Base-by-base conservation (phyloP, 2,797 vertebrate species). In the Lepilemur ruficaudatus region DNA sequence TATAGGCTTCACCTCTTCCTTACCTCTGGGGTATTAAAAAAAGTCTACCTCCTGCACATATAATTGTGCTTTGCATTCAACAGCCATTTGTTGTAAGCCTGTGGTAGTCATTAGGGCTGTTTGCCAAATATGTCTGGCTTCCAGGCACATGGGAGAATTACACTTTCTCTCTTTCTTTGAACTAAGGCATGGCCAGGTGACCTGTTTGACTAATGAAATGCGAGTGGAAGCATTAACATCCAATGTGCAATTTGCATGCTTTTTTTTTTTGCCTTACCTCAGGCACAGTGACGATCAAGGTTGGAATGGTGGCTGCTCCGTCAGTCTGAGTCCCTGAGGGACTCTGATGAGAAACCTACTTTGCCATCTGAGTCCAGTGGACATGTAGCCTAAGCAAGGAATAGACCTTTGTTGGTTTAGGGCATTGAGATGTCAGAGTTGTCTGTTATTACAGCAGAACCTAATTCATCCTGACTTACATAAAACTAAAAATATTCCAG, bases 51-150 rank as follows among this genome's bases (percentile, higher is more conserved):
- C 52, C 41, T 83, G 32, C 43, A 69, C 15, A 46, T 41, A 2
- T 38, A 41, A 69, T 22, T 76, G 63, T 57, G 6, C 12, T 57
- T 8, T 81, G 76, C 55, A 46, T 59, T 50, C 48, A 55, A 65
- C 18, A 94, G 32, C 4, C 89, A 8, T 94, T 82, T 67, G 79
- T 43, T 76, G 35, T 43, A 87, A 57, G 82, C 43, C 75, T 90
- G n/a, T 85, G 80, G 72, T 84, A 50, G 72, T 93, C 72, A 93
- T 69, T 91, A 67, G 14, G 13, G 50, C n/a, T 11, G 6, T 75
- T 85, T 93, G 93, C 92, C 96, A 95, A 78, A 28, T 95, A 84
- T 48, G 46, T 82, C 38, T 93, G 87, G 59, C 76, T 96, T 83
- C 70, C 10, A 23, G 83, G 38, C 46, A 89, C 80, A 28, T 59